phyloP scores from a whole-genome alignment of 1,140 invertebrate genomes.

The Drosophila obscura region DNA sequence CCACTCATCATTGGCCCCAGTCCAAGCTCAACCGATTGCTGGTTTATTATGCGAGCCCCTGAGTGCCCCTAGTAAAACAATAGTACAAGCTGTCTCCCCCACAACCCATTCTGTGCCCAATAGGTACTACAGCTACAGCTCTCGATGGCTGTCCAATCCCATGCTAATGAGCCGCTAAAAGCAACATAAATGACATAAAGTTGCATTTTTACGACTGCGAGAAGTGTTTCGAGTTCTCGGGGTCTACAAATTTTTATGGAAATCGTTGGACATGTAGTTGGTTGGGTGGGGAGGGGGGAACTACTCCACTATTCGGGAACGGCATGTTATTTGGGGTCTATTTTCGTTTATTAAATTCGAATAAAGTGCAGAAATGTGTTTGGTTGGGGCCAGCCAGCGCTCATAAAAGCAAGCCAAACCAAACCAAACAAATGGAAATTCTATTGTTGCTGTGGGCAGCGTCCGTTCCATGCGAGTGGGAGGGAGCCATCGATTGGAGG shows the following conservation, averaged over 20 bases:
- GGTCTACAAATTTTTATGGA: constrained; percentile 78
- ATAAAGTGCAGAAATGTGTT: constrained; percentile 81
- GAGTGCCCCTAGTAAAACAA: constrained; percentile 73
- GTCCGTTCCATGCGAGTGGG: constrained; percentile 11
- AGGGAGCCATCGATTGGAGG: not conserved
- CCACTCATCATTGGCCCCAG: constrained; percentile 16
- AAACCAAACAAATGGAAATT: constrained; percentile 62
- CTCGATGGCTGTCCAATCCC: constrained; percentile 31
- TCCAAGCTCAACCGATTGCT: constrained; percentile 5
- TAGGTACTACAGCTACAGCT: constrained; percentile 13
- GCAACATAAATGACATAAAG: constrained; percentile 81
- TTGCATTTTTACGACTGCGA: constrained; percentile 72
- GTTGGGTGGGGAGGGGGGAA: not conserved
- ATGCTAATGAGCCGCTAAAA: constrained; percentile 81
- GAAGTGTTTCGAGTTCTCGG: constrained; percentile 59
- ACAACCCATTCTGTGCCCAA: not conserved
- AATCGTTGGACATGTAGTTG: constrained; percentile 54
- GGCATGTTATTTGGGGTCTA: constrained; percentile 45
- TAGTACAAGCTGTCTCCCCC: constrained; percentile 41
- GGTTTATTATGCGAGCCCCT: constrained; percentile 38
- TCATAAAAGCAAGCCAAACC: constrained; percentile 56
- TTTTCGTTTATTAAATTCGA: constrained; percentile 80
- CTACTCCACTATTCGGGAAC: constrained; percentile 45
- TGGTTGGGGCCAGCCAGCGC: constrained; percentile 17
- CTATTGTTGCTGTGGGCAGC: constrained; percentile 56